phyloP scores from a whole-genome alignment of 2,888 invertebrate species.

The Lobophora halterata region DNA sequence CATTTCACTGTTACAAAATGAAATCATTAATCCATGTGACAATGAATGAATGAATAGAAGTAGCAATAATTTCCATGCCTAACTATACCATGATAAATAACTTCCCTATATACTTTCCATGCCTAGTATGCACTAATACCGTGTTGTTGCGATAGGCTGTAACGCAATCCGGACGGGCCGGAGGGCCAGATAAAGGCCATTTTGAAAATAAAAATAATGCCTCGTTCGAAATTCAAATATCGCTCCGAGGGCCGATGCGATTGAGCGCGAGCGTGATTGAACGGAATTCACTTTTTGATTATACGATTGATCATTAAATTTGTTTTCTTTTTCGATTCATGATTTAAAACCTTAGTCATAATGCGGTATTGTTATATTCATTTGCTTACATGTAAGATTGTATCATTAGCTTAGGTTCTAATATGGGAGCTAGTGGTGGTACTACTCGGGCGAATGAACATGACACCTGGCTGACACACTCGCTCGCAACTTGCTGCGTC shows the following conservation, averaged over 20 bases:
- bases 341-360: constrained; percentile 21
- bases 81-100: too few relatives aligned
- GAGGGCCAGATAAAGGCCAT: constrained; percentile 69
- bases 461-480: too few relatives aligned
- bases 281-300: constrained; percentile 52
- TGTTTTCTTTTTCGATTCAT: constrained; percentile 23
- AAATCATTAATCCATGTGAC: too few relatives aligned
- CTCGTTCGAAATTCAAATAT: constrained; percentile 70
- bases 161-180: constrained; percentile 72
- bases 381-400: too few relatives aligned
- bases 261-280: constrained; percentile 40
- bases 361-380: constrained; percentile 12
- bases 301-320: constrained; percentile 43
- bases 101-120: too few relatives aligned
- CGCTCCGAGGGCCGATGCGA: constrained; percentile 32
- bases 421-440: too few relatives aligned
- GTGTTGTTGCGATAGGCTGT: constrained; percentile 70
- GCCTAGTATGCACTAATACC: constrained; percentile 55
- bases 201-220: constrained; percentile 60
- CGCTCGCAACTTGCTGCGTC: too few relatives aligned
- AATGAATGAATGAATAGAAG: too few relatives aligned
- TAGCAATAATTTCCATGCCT: too few relatives aligned
- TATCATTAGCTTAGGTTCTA: too few relatives aligned
- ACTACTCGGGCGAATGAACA: too few relatives aligned
- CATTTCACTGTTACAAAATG: too few relatives aligned